Evolutionary conservation across 1,140 invertebrate species (phyloP).

Genomic region (Pristionchus pacificus): DNA sequence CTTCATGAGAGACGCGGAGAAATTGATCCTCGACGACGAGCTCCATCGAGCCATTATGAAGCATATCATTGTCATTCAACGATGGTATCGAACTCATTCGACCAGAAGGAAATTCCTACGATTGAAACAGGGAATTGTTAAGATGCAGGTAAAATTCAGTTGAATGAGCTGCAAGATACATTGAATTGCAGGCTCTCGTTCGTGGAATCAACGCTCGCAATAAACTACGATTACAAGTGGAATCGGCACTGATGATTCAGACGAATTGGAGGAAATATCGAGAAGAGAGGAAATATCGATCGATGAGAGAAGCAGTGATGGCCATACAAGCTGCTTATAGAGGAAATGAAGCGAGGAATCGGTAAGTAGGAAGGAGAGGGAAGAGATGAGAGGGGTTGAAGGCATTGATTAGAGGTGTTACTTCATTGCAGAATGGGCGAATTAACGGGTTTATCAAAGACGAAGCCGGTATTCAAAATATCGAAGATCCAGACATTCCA

Average conservation of each 20-base stretch:
- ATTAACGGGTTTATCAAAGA: constrained; percentile 23
- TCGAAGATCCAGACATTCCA: constrained; percentile 32
- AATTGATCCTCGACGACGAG: constrained; percentile 81
- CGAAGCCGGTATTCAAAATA: constrained; percentile 24
- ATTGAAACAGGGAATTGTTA: constrained; percentile 70
- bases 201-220: constrained; percentile 57
- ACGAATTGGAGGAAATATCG: constrained; percentile 70
- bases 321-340: constrained; percentile 67
- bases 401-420: no score
- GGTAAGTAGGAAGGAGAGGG: constrained; percentile 17
- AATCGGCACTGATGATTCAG: constrained; percentile 73
- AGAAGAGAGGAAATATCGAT: constrained; percentile 68
- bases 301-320: constrained; percentile 65
- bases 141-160: constrained; percentile 68
- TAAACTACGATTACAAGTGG: constrained; percentile 58
- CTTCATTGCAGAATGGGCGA: constrained; percentile 9
- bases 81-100: constrained; percentile 79
- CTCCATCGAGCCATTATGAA: constrained; percentile 88
- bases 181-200: constrained; percentile 64
- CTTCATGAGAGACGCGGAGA: constrained; percentile 87
- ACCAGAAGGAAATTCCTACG: constrained; percentile 74
- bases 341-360: constrained; percentile 37
- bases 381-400: constrained; percentile 16
- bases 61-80: constrained; percentile 76
- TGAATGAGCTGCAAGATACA: constrained; percentile 63